phyloP scores from a whole-genome alignment of 2,113 vertebrate genomes.

The Alosa alosa region DNA sequence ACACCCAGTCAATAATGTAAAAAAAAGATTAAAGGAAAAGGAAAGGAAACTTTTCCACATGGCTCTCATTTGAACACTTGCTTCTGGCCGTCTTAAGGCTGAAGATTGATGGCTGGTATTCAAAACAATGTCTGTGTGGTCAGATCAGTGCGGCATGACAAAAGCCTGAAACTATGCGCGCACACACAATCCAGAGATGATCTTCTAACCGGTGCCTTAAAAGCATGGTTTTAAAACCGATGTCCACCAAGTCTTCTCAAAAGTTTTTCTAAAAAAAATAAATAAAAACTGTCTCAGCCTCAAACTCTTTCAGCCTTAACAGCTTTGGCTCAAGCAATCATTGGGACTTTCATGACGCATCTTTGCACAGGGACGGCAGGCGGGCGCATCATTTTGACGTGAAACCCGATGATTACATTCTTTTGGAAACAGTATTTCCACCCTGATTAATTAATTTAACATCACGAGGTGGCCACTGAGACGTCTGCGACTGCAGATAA shows the following conservation, averaged over 20 bases:
- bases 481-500: constrained; percentile 34
- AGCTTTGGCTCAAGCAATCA: background rate
- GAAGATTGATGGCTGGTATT: background rate
- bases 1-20: background rate
- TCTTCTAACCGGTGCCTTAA: background rate
- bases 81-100: background rate
- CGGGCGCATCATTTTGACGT: background rate
- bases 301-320: background rate
- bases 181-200: background rate
- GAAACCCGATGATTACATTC: background rate
- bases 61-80: background rate
- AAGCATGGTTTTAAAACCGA: background rate
- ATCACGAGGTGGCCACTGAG: constrained; percentile 18
- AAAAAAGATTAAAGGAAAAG: background rate
- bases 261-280: background rate
- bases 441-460: constrained; percentile 1
- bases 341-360: background rate
- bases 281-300: background rate
- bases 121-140: constrained; percentile 14
- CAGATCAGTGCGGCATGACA: background rate
- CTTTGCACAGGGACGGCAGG: background rate
- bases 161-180: background rate
- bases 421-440: background rate
- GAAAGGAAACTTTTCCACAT: background rate
- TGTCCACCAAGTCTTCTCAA: background rate